Percentiles rank a stretch among this genome's conserved stretches.
Conservation (phyloP, 1,140 invertebrate species). For the Coenobita brevimanus region DNA sequence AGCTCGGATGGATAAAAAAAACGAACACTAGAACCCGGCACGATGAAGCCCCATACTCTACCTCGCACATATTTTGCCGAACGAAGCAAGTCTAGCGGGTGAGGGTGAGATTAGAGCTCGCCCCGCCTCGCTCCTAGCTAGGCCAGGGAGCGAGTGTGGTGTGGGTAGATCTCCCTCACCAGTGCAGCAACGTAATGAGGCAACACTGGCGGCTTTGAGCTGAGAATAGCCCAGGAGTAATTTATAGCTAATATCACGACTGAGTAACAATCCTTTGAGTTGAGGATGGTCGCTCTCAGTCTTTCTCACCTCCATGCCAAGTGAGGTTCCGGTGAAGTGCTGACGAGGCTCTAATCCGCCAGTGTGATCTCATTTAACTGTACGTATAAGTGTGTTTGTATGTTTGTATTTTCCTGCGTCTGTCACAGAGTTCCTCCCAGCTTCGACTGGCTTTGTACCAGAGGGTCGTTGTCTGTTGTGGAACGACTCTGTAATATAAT, state of each 20-base stretch:
- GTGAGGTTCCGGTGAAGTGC: neutral
- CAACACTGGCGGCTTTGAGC: conserved; percentile 36
- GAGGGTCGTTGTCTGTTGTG: conserved; percentile 51
- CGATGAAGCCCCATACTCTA: conserved; percentile 59
- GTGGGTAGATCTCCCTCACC: conserved; percentile 6
- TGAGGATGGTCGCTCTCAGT: neutral
- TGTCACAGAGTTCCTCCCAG: conserved; percentile 61
- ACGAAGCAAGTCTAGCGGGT: conserved; percentile 48
- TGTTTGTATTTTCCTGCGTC: conserved; percentile 65
- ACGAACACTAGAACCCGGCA: conserved; percentile 56
- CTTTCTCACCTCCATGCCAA: neutral
- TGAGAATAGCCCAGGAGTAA: neutral
- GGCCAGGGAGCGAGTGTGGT: neutral
- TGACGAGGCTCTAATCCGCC: conserved; percentile 10
- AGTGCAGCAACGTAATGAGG: conserved; percentile 42
- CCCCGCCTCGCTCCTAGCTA: neutral
- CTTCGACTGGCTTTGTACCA: conserved; percentile 53
- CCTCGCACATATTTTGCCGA: conserved; percentile 66
- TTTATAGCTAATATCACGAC: too few species aligned
- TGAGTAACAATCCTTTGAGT: too few species aligned
- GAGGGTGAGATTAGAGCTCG: neutral
- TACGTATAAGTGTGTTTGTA: conserved; percentile 66
- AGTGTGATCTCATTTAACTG: conserved; percentile 53
- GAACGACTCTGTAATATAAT: conserved; percentile 42
- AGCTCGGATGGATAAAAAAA: conserved; percentile 27